A percentile compares a stretch with the other conserved stretches of the same genome.
These are phyloP conservation scores for Lucilia cuprina DNA, from an alignment of 1,140 invertebrate genomes.

Conservation along the genomic window DNA sequence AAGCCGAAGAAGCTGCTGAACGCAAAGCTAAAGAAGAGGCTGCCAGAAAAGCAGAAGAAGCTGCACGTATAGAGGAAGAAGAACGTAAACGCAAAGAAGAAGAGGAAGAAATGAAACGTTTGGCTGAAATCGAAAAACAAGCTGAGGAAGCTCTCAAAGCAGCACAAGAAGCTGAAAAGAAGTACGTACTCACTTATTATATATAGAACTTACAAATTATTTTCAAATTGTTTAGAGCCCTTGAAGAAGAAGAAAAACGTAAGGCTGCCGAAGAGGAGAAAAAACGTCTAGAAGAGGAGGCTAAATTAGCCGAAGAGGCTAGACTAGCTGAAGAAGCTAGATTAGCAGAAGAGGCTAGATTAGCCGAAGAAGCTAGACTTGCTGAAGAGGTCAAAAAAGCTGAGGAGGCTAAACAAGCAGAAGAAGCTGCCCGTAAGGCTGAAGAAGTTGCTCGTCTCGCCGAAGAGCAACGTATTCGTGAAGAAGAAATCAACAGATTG, in stretches of 20 bases:
- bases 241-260: neutral
- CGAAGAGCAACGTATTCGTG: constrained; percentile 67
- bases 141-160: constrained; percentile 62
- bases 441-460: constrained; percentile 65
- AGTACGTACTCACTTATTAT: neutral
- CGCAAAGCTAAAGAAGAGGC: constrained; percentile 65
- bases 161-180: neutral
- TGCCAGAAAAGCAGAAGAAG: constrained; percentile 60
- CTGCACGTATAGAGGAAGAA: constrained; percentile 62
- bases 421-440: constrained; percentile 65
- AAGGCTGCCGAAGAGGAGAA: constrained; percentile 63
- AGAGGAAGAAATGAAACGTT: constrained; percentile 63
- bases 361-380: constrained; percentile 64
- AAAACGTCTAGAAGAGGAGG: constrained; percentile 64
- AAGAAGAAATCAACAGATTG: constrained; percentile 66
- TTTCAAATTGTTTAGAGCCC: neutral
- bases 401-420: constrained; percentile 64
- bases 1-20: constrained; percentile 40
- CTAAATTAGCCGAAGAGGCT: constrained; percentile 61
- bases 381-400: constrained; percentile 66
- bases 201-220: neutral
- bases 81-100: constrained; percentile 49
- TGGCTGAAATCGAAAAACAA: constrained; percentile 61
- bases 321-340: constrained; percentile 65
- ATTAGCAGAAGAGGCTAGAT: constrained; percentile 56